Evolutionary conservation across 2,888 invertebrate genomes (phyloP).

Genomic region (Drosophila algonquin): DNA sequence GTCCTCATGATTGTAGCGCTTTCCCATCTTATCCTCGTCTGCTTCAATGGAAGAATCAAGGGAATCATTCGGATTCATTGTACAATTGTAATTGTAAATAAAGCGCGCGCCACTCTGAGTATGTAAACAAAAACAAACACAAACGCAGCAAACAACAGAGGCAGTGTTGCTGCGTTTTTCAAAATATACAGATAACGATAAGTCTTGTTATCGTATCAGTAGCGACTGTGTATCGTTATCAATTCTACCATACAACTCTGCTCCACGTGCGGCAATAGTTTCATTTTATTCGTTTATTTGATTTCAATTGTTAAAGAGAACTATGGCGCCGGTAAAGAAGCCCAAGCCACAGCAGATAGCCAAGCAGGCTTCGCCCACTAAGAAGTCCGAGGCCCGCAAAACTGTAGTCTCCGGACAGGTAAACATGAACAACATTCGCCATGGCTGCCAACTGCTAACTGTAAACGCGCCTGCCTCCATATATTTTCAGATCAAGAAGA

Average conservation of each 20-base stretch:
- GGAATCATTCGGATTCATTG: neutral
- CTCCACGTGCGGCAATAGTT: conserved; percentile 42
- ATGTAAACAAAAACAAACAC: no score
- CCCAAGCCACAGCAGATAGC: conserved; percentile 46
- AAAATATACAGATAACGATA: no score
- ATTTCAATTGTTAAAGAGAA: conserved; percentile 17
- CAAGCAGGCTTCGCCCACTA: conserved; percentile 28
- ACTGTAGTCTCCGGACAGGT: conserved; percentile 79
- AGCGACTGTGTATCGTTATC: no score
- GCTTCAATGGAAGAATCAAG: neutral
- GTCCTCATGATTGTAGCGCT: conserved; percentile 21
- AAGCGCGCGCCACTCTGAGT: no score
- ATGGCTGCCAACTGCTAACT: conserved; percentile 20
- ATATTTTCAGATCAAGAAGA: conserved; percentile 75
- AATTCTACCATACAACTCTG: neutral
- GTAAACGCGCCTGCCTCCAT: conserved; percentile 21
- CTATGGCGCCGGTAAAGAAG: conserved; percentile 71
- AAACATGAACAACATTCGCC: neutral
- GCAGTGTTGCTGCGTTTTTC: no score
- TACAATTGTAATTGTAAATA: no score
- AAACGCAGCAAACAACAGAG: no score
- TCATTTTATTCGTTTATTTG: conserved; percentile 7
- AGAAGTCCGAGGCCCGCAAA: conserved; percentile 28
- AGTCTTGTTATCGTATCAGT: no score
- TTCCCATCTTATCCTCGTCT: conserved; percentile 14